These are phyloP conservation scores for Drosophila nikananu DNA, from an alignment of 1,140 invertebrate genomes.

Conservation along the genomic window DNA sequence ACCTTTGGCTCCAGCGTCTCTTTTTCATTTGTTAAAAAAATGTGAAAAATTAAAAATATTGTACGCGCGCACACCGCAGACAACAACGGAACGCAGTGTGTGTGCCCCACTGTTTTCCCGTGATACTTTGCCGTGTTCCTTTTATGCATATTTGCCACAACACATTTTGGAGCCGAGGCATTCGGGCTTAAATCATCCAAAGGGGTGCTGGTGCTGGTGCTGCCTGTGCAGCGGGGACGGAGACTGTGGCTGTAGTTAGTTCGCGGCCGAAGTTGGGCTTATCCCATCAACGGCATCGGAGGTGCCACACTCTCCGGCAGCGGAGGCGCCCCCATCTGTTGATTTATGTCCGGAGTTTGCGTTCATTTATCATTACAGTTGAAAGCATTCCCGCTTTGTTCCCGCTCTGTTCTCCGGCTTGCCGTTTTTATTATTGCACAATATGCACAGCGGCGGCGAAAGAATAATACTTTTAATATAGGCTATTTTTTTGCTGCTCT, in stretches of 20 bases:
- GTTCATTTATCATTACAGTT: slow-evolving; percentile 83
- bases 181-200: slow-evolving; percentile 76
- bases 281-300: slow-evolving; percentile 73
- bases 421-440: slow-evolving; percentile 66
- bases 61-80: slow-evolving; percentile 48
- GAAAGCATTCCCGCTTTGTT: slow-evolving; percentile 80
- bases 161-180: slow-evolving; percentile 75
- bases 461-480: slow-evolving; percentile 76
- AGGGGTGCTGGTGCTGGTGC: neutral
- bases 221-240: neutral
- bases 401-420: slow-evolving; percentile 22
- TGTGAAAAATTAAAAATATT: slow-evolving; percentile 82
- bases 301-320: slow-evolving; percentile 46
- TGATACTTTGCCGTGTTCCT: slow-evolving; percentile 63
- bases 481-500: slow-evolving; percentile 43
- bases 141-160: slow-evolving; percentile 82
- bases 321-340: slow-evolving; percentile 23
- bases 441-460: slow-evolving; percentile 61
- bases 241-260: slow-evolving; percentile 54
- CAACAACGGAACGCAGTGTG: slow-evolving; percentile 27
- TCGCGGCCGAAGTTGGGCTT: slow-evolving; percentile 75
- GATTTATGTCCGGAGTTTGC: slow-evolving; percentile 81
- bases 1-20: slow-evolving; percentile 49
- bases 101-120: slow-evolving; percentile 26
- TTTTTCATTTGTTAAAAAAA: slow-evolving; percentile 60